Percentiles rank a stretch among this genome's conserved stretches.
Evolutionary conservation across 1,140 invertebrate genomes (phyloP).

Genomic region (Centruroides vittatus): DNA sequence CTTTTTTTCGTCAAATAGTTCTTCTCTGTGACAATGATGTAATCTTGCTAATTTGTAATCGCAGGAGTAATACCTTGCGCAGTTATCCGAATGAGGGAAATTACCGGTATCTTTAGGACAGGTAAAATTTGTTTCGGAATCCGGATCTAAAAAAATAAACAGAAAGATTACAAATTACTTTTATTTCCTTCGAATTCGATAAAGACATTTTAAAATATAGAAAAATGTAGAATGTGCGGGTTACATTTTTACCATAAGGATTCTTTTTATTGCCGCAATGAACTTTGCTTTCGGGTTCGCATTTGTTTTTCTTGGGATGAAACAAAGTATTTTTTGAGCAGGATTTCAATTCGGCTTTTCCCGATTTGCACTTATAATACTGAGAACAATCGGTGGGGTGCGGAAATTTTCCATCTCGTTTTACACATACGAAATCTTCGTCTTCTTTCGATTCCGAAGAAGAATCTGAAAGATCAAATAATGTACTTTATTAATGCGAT

Average conservation of each 20-base stretch:
- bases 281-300: background rate
- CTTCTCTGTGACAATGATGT: background rate
- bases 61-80: background rate
- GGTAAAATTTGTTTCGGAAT: background rate
- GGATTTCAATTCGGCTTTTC: background rate
- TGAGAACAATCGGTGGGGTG: slow-evolving; percentile 2
- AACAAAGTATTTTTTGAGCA: background rate
- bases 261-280: background rate
- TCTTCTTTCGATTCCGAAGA: too few relatives aligned
- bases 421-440: background rate
- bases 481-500: too few relatives aligned
- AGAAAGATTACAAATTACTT: too few relatives aligned
- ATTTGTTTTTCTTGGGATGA: background rate
- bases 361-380: slow-evolving; percentile 1
- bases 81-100: background rate
- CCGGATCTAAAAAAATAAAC: background rate
- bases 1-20: background rate
- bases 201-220: too few relatives aligned
- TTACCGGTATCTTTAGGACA: background rate
- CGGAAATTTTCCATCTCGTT: background rate
- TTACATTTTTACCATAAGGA: background rate
- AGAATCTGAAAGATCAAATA: too few relatives aligned
- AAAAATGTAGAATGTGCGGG: too few relatives aligned
- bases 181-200: too few relatives aligned
- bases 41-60: background rate